These are phyloP conservation scores for Scotopteryx bipunctaria DNA, from an alignment of 2,888 invertebrate species.

Conservation along the genomic window DNA sequence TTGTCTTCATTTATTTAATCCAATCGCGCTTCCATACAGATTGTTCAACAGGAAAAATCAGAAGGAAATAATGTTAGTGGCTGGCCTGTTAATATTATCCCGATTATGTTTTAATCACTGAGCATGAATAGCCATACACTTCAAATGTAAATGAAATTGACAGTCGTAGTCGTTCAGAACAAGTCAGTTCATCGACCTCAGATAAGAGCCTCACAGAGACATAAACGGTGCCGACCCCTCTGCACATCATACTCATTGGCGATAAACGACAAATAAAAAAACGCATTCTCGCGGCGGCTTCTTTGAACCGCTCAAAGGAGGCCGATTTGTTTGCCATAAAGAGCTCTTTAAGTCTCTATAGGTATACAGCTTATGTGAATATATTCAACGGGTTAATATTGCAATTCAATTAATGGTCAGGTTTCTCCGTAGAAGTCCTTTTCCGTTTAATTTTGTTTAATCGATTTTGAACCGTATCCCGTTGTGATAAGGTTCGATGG, in stretches of 20 bases:
- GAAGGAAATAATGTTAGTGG: too few relatives aligned
- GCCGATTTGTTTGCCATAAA: slow-evolving; percentile 83
- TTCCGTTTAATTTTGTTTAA: slow-evolving; percentile 21
- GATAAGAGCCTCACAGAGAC: slow-evolving; percentile 35
- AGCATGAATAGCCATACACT: neutral
- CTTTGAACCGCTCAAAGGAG: slow-evolving; percentile 74
- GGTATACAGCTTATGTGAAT: slow-evolving; percentile 70
- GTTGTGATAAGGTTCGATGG: neutral
- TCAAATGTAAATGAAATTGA: slow-evolving; percentile 7
- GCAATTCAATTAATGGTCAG: slow-evolving; percentile 79
- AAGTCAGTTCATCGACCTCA: slow-evolving; percentile 15
- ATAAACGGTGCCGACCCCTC: slow-evolving; percentile 39
- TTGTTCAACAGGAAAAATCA: too few relatives aligned
- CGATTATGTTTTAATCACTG: neutral
- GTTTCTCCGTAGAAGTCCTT: slow-evolving; percentile 51
- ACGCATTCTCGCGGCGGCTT: slow-evolving; percentile 61
- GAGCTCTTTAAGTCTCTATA: slow-evolving; percentile 64
- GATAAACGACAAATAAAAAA: slow-evolving; percentile 71
- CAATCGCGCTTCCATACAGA: too few relatives aligned
- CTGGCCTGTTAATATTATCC: neutral
- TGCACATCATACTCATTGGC: slow-evolving; percentile 50
- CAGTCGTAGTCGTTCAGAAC: slow-evolving; percentile 11
- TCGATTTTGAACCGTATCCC: slow-evolving; percentile 8
- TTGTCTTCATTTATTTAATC: too few relatives aligned
- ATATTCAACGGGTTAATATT: slow-evolving; percentile 76